Evolutionary conservation across 2,113 vertebrate genomes (phyloP).

Genomic region (Tretioscincus oriximinensis): DNA sequence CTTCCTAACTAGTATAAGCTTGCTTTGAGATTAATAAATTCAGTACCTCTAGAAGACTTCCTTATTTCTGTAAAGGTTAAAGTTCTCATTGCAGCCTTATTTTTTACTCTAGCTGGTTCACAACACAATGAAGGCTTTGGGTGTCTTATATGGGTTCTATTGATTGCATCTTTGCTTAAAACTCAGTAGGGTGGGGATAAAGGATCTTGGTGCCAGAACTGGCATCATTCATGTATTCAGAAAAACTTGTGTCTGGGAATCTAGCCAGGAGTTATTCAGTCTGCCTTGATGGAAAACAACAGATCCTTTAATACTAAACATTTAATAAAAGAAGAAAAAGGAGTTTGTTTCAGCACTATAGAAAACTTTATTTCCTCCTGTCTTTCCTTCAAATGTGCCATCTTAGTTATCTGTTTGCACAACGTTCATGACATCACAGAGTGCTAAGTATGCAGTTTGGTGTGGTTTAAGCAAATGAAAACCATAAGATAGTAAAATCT

Average conservation of each 20-base stretch:
- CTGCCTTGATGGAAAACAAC: conserved; percentile 13
- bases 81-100: neutral
- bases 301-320: conserved; percentile 24
- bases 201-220: conserved; percentile 13
- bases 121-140: conserved; percentile 12
- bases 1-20: neutral
- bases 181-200: conserved; percentile 10
- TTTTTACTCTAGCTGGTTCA: conserved; percentile 5
- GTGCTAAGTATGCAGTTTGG: neutral
- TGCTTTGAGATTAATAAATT: neutral
- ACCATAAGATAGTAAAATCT: neutral
- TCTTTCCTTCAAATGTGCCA: neutral
- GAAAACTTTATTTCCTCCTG: neutral
- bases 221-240: conserved; percentile 32
- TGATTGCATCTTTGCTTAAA: neutral
- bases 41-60: neutral
- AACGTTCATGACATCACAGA: neutral
- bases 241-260: conserved; percentile 35
- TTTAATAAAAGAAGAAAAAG: conserved; percentile 24
- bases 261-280: conserved; percentile 25
- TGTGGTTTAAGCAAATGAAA: conserved; percentile 7
- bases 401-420: neutral
- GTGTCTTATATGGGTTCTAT: conserved; percentile 14
- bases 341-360: conserved; percentile 19
- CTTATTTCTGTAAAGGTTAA: neutral